Evolutionary conservation across 1,140 invertebrate species (phyloP), one percentile per base, ranked within the genome.

Genomic region (Drosophila varians): DNA sequence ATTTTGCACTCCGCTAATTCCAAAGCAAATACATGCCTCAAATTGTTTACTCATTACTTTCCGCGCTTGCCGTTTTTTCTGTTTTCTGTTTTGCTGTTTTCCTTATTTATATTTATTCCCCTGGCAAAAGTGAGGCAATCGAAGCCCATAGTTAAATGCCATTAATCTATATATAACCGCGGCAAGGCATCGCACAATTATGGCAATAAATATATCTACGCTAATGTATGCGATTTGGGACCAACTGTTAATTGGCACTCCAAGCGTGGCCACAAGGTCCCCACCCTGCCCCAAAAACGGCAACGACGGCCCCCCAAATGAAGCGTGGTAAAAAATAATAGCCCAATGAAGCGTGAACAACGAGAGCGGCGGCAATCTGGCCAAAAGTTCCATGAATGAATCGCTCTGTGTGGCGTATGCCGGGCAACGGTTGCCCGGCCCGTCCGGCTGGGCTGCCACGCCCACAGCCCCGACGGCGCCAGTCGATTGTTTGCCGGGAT

Each of bases 311-410:
- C 69, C 60, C 28, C 28, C 61, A 61, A 82, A 82, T 60, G 73
- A 76, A 77, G 53, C 48, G 55, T 58, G 71, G 72, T 65, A 53
- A 76, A 73, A 55, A 49, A 31, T 51, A 43, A 36, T 49, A 74
- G 55, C 68, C 61, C 76, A 84, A 74, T 80, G 80, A 86, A 86
- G 80, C 80, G 80, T 86, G 72, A 84, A 78, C 79, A 83, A 77
- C 40, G 43, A 51, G 53, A 47, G 62, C 43, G 40, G 6, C 40
- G 43, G 34, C 48, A 68, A 74, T 77, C 73, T 53, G 64, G 61
- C 61, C 61, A 62, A 84, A 56, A 74, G 55, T 73, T 31, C 46
- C 54, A 86, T 84, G 79, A 84, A 84, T 83, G 79, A 84, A 84
- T 64, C 34, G 52, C 62, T 57, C 34, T 73, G 40, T 76, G n/a